These are phyloP conservation scores for Epinephelus malabaricus DNA, from an alignment of 2,797 vertebrate genomes.

Conservation along the genomic window DNA sequence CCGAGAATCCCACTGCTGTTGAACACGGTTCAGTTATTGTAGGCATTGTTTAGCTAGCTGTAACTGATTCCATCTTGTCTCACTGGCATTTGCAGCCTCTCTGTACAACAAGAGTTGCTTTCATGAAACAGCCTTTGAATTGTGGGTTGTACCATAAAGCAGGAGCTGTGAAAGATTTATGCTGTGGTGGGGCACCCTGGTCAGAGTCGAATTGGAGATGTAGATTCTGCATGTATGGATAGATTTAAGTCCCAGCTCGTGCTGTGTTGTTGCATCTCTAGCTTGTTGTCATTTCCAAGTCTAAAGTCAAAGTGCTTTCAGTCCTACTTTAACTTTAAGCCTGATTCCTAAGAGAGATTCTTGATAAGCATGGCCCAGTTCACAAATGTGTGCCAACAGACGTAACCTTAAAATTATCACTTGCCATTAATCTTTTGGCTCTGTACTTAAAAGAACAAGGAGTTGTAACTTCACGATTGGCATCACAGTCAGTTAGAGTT, in stretches of 20 bases:
- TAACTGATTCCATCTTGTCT: constrained; percentile 43
- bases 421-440: constrained; percentile 31
- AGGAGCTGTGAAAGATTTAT: constrained; percentile 45
- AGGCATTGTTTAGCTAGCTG: constrained; percentile 47
- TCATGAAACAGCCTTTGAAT: constrained; percentile 46
- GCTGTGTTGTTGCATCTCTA: constrained; percentile 26
- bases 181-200: background rate
- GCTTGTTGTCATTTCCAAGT: constrained; percentile 33
- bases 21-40: constrained; percentile 43
- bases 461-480: constrained; percentile 5
- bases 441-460: constrained; percentile 9
- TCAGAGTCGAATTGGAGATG: constrained; percentile 41
- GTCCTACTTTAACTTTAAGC: constrained; percentile 27
- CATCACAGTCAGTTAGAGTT: constrained; percentile 2
- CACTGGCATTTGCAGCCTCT: constrained; percentile 29
- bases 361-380: constrained; percentile 28
- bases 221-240: constrained; percentile 36
- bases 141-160: constrained; percentile 29
- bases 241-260: constrained; percentile 26
- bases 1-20: constrained; percentile 34
- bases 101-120: constrained; percentile 25
- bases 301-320: constrained; percentile 14
- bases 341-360: constrained; percentile 11
- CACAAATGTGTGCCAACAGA: constrained; percentile 13
- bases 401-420: constrained; percentile 21